These are phyloP conservation scores for Cacatua alba DNA, from an alignment of 2,113 vertebrate species.

Conservation along the genomic window DNA sequence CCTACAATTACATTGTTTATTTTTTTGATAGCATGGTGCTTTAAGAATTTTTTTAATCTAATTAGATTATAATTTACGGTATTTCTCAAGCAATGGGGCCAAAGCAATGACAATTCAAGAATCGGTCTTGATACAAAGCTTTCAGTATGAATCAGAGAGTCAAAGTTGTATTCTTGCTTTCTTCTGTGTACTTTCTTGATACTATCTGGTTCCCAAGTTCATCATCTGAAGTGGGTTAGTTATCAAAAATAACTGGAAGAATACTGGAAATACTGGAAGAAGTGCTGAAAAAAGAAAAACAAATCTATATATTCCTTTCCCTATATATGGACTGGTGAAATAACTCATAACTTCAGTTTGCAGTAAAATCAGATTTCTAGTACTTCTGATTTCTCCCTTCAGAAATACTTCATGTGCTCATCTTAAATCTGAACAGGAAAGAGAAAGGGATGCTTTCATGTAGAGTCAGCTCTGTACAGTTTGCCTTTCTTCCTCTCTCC, in stretches of 20 bases:
- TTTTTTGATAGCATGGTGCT: neutral
- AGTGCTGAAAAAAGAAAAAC: neutral
- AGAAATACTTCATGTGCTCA: neutral
- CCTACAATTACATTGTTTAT: neutral
- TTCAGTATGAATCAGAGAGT: neutral
- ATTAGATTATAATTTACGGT: neutral
- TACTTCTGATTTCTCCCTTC: neutral
- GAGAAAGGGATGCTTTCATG: neutral
- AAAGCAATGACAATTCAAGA: neutral
- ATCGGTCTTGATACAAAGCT: neutral
- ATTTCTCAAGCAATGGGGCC: neutral
- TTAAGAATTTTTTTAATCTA: neutral
- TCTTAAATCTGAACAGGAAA: no score
- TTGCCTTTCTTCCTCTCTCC: neutral
- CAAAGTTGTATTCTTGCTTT: neutral
- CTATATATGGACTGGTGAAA: neutral
- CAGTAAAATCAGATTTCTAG: neutral
- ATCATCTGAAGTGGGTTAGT: neutral
- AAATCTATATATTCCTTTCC: neutral
- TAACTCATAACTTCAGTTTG: neutral
- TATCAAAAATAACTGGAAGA: neutral
- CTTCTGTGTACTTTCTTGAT: neutral
- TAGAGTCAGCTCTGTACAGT: neutral
- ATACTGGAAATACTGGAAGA: neutral
- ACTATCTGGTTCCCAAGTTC: neutral